These are phyloP conservation scores for Trogon melanurus DNA, from an alignment of 2,113 vertebrate species.

Conservation along the genomic window DNA sequence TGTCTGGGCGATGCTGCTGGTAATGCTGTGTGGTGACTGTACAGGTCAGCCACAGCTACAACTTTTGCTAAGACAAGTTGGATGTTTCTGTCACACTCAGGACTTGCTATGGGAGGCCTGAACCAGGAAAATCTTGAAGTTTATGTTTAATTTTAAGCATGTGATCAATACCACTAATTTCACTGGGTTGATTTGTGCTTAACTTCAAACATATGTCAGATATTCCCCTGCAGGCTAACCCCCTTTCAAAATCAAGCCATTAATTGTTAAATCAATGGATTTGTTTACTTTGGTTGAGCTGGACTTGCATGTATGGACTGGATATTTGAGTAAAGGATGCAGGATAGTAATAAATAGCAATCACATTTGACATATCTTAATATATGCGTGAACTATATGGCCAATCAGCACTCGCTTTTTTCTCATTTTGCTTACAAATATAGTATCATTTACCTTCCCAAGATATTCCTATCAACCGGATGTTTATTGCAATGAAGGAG, in stretches of 20 bases:
- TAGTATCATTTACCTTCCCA: neutral
- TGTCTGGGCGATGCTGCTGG: neutral
- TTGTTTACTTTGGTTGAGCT: constrained; percentile 22
- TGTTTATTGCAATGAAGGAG: neutral
- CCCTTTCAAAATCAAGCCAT: constrained; percentile 21
- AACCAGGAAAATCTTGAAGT: neutral
- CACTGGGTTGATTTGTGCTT: neutral
- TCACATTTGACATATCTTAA: neutral
- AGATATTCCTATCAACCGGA: neutral
- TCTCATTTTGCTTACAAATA: neutral
- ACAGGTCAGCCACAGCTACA: neutral
- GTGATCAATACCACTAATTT: constrained; percentile 8
- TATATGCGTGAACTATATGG: neutral
- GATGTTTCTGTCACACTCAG: neutral
- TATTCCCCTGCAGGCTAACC: neutral
- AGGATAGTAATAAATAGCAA: neutral
- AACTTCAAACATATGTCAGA: constrained; percentile 4
- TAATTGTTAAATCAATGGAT: constrained; percentile 18
- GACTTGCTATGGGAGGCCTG: neutral
- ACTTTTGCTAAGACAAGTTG: neutral
- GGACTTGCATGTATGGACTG: neutral
- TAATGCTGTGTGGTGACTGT: neutral
- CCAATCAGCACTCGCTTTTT: neutral
- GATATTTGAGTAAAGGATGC: neutral
- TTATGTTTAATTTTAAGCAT: neutral